Base-by-base conservation (phyloP, 1,140 invertebrate species). In the Helicoverpa armigera region DNA sequence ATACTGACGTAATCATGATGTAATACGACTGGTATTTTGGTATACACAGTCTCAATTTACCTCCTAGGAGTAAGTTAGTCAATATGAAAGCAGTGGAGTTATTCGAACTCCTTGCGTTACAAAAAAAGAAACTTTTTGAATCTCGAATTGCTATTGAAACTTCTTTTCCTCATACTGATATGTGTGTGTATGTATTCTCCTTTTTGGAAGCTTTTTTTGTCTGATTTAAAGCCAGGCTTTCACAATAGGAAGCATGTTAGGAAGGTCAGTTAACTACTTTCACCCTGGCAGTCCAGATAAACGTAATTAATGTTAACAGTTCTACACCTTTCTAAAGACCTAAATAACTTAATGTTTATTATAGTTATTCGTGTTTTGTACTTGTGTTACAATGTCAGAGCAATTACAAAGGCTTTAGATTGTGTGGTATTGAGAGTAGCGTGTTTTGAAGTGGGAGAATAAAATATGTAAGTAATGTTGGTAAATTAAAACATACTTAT, bases 371-470 rank as follows among this genome's bases (percentile, higher is more conserved):
- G 70, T 73, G 70, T 56, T 53, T 58, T 16, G 53, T 18, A 73
- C 51, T 58, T 73, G 54, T 58, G 31, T 18, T 73, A 56, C 31
- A 73, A 73, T 73, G 70, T 58, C 53, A 56, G 51, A 43, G 51
- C 50, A 72, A 72, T 73, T 58, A 58, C n/a, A 18, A 58, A 58
- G 70, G 70, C 43, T 43, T 58, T 73, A 73, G 53, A 73, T 73
- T 73, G 70, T 73, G n/a, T 58, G 53, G 35, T 73, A 73, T 73
- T 73, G 70, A 73, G 69, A 35, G 29, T 14, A 18, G 43, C 14
- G 53, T 73, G 53, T 16, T 58, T 73, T 56, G 3, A 43, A 16
- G 11, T 51, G 65, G 9, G 43, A 7, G 14, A 60, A 60, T 60
- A 60, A 60, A 23, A 54, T 54, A 16, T 43, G 35, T 43, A 54